Evolutionary conservation across 92 coral and sea anemone genomes (phyloP), one percentile per base, ranked within the genome.

Genomic region (Palythoa grandiflora): DNA sequence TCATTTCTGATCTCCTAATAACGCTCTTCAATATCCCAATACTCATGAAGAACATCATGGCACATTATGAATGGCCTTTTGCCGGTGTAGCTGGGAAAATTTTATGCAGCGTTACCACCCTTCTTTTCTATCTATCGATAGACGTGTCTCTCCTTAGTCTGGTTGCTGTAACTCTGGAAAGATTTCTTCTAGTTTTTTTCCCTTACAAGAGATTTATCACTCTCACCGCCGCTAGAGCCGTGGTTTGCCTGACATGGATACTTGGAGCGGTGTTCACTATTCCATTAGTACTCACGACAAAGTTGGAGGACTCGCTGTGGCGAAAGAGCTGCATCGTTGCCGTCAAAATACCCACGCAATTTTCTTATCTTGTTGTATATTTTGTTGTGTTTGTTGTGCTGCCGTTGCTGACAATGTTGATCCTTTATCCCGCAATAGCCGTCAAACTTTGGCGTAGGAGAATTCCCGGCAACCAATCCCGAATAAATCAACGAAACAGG

Each of bases 121-220:
- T 89, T 51, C 9, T 73, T 44, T 84, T 87, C 77, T 71, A 87
- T 50, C n/a, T 91, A n/a, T 73, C 96, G 14, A 87, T 91, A 54
- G 60, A 89, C 13, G 79, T 93, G 21, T 93, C 94, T 0, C 90
- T 92, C 9, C 92, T 76, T 1, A 91, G 94, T 84, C 63, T 95
- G 8, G 71, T 88, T 2, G 88, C 86, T 21, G 89, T 91, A 16
- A 94, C 96, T 1, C 54, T 95, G 79, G 98, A 95, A 40, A 91
- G 98, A 11, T 93, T 73, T 71, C 65, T 95, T 36, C 87, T 93
- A 44, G 96, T 95, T 39, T 95, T 89, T 84, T 89, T 71, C 50
- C 98, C 96, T 37, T 59, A 80, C 39, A 89, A 87, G 77, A 87
- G 84, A 40, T 35, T 91, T 5, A 74, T 93, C 3, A 91, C 92